Percentiles rank a stretch among this genome's conserved stretches.
Evolutionary conservation across 2,888 invertebrate species (phyloP).

Genomic region (Pristionchus arcanus): DNA sequence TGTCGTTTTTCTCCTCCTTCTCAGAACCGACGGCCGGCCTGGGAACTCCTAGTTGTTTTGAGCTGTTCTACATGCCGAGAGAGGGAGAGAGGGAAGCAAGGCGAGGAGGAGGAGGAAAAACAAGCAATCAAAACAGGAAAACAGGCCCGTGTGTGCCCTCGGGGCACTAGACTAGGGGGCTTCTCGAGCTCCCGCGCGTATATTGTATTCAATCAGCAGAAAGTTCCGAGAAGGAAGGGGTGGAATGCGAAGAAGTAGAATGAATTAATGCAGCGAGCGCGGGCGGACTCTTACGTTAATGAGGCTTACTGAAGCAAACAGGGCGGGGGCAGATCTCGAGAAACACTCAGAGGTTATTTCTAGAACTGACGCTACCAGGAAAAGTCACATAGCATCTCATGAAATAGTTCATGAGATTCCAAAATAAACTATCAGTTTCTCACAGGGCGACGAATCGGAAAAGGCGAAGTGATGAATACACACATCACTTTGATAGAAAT

Average conservation of each 20-base stretch:
- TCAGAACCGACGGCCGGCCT: slow-evolving; percentile 3
- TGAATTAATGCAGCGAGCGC: neutral
- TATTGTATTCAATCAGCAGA: neutral
- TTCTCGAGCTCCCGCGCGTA: neutral
- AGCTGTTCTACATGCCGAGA: neutral
- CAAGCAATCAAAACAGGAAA: neutral
- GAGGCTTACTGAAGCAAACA: neutral
- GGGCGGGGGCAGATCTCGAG: neutral
- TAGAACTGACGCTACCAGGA: neutral
- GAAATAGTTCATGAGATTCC: no score
- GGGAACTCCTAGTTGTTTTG: slow-evolving; percentile 14
- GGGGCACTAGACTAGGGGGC: neutral
- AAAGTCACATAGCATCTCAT: no score
- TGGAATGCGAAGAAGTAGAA: neutral
- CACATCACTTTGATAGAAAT: no score
- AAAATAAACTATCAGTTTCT: no score
- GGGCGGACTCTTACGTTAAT: neutral
- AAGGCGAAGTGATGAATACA: no score
- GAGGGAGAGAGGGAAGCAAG: no score
- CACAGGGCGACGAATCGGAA: no score
- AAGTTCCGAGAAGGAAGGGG: neutral
- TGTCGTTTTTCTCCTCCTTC: neutral
- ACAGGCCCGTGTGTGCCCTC: neutral
- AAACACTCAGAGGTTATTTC: neutral
- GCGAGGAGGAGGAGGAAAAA: neutral